A percentile compares a stretch with the other conserved stretches of the same genome.
These are phyloP conservation scores for Noturus placidus DNA, from an alignment of 2,113 vertebrate species.

Conservation along the genomic window DNA sequence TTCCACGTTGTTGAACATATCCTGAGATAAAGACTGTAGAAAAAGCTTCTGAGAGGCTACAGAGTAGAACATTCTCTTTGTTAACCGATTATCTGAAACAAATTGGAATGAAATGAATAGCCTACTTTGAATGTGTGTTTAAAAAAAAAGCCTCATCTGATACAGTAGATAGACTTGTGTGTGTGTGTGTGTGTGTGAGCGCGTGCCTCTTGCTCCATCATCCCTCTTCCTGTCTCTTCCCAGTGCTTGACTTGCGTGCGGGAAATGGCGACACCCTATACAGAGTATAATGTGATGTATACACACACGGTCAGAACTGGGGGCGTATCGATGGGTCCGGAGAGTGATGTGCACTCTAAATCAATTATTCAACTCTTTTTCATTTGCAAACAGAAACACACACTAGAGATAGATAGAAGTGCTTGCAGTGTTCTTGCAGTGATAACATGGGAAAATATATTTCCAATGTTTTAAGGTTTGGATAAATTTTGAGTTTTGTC, in stretches of 20 bases:
- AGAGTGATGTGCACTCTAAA: constrained; percentile 64
- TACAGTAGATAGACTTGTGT: constrained; percentile 42
- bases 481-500: background rate
- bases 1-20: background rate
- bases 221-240: constrained; percentile 54
- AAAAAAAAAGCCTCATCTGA: background rate
- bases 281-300: constrained; percentile 74
- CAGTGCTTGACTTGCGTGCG: constrained; percentile 59
- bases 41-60: background rate
- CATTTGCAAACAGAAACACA: constrained; percentile 33
- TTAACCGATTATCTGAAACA: background rate
- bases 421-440: background rate
- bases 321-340: constrained; percentile 65
- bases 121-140: background rate
- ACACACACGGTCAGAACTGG: constrained; percentile 65
- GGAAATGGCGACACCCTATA: constrained; percentile 74
- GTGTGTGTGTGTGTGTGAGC: background rate
- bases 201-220: constrained; percentile 12
- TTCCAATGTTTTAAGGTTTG: background rate
- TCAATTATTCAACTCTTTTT: constrained; percentile 69
- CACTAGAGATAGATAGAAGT: background rate
- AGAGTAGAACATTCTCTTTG: background rate
- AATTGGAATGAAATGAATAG: background rate
- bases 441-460: background rate
- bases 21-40: background rate